A percentile compares a stretch with the other conserved stretches of the same genome.
Evolutionary conservation across 2,888 invertebrate species (phyloP).

Genomic region (Keiferia lycopersicella): DNA sequence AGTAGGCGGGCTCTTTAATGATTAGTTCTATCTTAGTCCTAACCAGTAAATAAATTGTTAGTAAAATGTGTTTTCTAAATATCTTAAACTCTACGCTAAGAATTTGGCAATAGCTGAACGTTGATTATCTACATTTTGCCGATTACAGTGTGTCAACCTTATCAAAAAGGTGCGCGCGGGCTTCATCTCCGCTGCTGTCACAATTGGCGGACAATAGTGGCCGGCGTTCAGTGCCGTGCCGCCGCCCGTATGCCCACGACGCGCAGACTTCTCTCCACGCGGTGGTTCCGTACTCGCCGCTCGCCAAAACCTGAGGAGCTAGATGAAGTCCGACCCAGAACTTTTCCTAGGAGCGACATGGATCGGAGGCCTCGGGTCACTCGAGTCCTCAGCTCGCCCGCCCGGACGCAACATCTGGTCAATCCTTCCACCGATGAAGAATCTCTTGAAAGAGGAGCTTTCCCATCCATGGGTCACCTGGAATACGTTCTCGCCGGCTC

Average conservation of each 20-base stretch:
- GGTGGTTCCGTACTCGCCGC: constrained; percentile 66
- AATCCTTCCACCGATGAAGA: constrained; percentile 61
- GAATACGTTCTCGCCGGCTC: constrained; percentile 90
- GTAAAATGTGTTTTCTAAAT: too few species aligned
- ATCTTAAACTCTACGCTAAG: background rate
- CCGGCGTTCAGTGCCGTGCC: constrained; percentile 54
- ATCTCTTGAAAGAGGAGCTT: constrained; percentile 85
- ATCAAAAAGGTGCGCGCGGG: constrained; percentile 55
- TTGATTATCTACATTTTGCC: constrained; percentile 1
- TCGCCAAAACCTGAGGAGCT: constrained; percentile 55
- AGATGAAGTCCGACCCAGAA: constrained; percentile 49
- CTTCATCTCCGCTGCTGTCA: constrained; percentile 52
- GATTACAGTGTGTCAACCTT: constrained; percentile 22
- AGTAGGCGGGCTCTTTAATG: too few species aligned
- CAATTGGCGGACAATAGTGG: constrained; percentile 66
- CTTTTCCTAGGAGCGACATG: constrained; percentile 51
- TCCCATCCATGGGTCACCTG: constrained; percentile 85
- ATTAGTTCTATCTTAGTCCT: too few species aligned
- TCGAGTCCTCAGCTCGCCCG: constrained; percentile 53
- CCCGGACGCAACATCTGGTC: constrained; percentile 40
- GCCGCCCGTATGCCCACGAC: constrained; percentile 71
- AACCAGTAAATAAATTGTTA: too few species aligned
- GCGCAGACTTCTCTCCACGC: constrained; percentile 65
- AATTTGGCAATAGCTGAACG: background rate
- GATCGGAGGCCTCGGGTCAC: constrained; percentile 57